Evolutionary conservation across 2,797 vertebrate species (phyloP), one percentile per base, ranked within the genome.

Genomic region (Microctenopoma stevenorrisi): DNA sequence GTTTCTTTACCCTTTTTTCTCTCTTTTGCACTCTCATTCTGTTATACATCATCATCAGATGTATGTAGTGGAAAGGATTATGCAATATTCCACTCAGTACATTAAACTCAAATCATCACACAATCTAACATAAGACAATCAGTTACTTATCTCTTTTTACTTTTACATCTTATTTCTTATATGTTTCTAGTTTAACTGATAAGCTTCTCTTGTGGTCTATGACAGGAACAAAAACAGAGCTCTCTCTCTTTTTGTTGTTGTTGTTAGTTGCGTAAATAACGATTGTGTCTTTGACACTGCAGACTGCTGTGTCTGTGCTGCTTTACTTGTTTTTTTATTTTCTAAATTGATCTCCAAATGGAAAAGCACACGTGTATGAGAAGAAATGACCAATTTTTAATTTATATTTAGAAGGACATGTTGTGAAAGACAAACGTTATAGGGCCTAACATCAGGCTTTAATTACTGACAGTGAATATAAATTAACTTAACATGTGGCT

Each of bases 161-260:
- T 26, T 38, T 33, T 33, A 33, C 30, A 5, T 33, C 30, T 33
- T 33, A 33, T 30, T 30, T 30, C 28, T 6, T 12, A 40, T 12
- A 48, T 8, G 59, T 68, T 74, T 57, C 38, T 5, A 33, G 55
- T 66, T 62, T 65, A 43, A 55, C 63, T 33, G 47, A 67, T 37
- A 48, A 30, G 13, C 11, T 47, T 25, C 37, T 58, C 18, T 50
- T 25, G 37, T 59, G 52, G 49, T 8, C 22, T 50, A 44, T 73
- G 61, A 59, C 72, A 38, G 52, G 10, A 69, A 40, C 48, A 59
- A 67, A 71, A 59, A 26, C 25, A 38, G 22, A 22, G 22, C 22
- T 22, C 22, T 22, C 22, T 22, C 22, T 22, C 22, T 1, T 22
- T 22, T 22, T 30, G 28, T 30, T 30, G 28, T 30, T 4, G 4